A percentile compares a stretch with the other conserved stretches of the same genome.
Conservation (phyloP, 2,888 invertebrate genomes). For the Sympetrum striolatum region DNA sequence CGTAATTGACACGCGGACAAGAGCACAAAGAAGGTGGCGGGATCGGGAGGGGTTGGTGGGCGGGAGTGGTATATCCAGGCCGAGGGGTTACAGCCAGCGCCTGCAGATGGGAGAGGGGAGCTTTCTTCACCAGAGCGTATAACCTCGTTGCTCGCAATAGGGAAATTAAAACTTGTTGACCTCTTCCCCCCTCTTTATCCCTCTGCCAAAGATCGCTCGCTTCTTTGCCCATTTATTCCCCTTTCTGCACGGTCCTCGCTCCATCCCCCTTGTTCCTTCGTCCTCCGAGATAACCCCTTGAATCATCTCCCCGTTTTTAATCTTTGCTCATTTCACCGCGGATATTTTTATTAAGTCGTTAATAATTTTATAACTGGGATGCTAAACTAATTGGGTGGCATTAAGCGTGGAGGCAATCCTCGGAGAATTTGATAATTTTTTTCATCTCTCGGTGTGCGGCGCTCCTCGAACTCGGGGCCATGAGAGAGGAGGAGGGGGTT, state of each 20-base stretch:
- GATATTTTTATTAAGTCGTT: too few relatives aligned
- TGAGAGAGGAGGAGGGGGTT: too few relatives aligned
- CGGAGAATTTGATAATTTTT: too few relatives aligned
- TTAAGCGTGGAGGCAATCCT: too few relatives aligned
- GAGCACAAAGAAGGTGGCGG: slow-evolving; percentile 25
- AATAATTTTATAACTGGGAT: too few relatives aligned
- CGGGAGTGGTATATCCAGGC: not conserved
- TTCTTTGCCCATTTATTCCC: not conserved
- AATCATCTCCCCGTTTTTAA: too few relatives aligned
- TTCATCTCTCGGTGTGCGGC: too few relatives aligned
- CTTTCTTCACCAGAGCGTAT: not conserved
- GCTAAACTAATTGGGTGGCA: too few relatives aligned
- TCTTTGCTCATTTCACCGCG: too few relatives aligned
- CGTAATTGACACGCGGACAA: slow-evolving; percentile 42
- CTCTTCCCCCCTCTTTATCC: not conserved
- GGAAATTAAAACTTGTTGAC: slow-evolving; percentile 28
- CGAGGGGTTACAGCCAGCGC: too few relatives aligned
- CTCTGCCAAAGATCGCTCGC: not conserved
- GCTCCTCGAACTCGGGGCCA: too few relatives aligned
- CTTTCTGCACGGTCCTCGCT: not conserved
- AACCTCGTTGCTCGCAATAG: slow-evolving; percentile 28
- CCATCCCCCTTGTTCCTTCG: not conserved
- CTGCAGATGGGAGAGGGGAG: not conserved
- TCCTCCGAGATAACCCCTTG: not conserved
- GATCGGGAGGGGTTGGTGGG: not conserved